Percentiles rank a stretch among this genome's conserved stretches.
Conservation (phyloP, 2,797 vertebrate species). For the Sciaenops ocellatus region DNA sequence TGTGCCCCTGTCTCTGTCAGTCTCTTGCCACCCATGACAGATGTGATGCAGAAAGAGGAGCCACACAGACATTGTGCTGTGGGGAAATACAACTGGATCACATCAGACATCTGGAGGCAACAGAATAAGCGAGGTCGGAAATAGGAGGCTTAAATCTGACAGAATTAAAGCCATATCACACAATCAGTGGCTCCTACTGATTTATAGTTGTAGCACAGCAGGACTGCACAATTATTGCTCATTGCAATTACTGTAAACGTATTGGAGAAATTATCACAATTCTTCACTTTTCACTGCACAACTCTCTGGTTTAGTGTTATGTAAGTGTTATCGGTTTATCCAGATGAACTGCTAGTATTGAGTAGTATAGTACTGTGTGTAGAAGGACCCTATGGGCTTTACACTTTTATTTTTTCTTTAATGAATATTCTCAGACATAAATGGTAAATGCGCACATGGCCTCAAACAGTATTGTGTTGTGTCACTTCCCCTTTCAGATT, state of each 20-base stretch:
- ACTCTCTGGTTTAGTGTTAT: not conserved
- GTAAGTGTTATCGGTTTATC: not conserved
- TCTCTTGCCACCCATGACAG: conserved; percentile 26
- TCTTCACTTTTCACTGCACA: not conserved
- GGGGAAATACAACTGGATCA: conserved; percentile 35
- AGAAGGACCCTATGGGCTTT: no score
- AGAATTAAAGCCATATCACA: not conserved
- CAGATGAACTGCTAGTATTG: not conserved
- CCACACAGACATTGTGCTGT: conserved; percentile 2
- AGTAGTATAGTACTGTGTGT: no score
- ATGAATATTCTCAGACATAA: not conserved
- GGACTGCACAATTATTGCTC: not conserved
- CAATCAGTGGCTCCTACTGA: not conserved
- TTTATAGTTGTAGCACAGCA: not conserved
- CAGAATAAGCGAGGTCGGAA: conserved; percentile 13
- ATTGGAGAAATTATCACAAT: not conserved
- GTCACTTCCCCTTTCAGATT: not conserved
- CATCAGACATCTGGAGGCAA: conserved; percentile 15
- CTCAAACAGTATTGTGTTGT: not conserved
- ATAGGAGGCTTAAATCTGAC: not conserved
- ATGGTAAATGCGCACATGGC: not conserved
- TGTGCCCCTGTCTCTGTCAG: not conserved
- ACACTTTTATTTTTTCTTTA: not conserved
- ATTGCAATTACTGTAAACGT: not conserved
- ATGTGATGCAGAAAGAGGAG: conserved; percentile 45